These are phyloP conservation scores for Falco columbarius DNA, from an alignment of 2,797 vertebrate species.

Conservation along the genomic window DNA sequence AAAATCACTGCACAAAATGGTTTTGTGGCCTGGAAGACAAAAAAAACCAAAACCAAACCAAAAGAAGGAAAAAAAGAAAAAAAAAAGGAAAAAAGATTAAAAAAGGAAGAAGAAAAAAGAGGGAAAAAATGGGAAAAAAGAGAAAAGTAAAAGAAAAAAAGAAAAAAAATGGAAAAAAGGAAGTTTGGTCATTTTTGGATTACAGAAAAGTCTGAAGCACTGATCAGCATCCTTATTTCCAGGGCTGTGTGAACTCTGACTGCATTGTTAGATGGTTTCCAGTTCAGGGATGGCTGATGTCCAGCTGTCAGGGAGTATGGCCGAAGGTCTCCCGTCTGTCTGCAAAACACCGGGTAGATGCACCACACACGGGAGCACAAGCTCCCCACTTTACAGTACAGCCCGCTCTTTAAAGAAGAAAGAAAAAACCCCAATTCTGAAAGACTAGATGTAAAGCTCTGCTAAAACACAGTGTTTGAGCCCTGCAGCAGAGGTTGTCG, in stretches of 20 bases:
- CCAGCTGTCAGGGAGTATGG: neutral
- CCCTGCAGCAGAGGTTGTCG: neutral
- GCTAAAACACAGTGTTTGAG: neutral
- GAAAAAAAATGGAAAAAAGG: neutral
- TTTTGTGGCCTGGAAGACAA: neutral
- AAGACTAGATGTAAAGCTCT: neutral
- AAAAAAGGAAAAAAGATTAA: fast-evolving
- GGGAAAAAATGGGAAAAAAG: neutral
- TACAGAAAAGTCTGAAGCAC: neutral
- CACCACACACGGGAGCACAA: fast-evolving
- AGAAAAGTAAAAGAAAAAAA: fast-evolving
- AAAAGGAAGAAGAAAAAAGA: neutral
- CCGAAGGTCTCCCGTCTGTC: neutral
- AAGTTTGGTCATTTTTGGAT: neutral
- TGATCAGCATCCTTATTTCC: neutral
- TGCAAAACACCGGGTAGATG: fast-evolving
- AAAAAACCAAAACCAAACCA: too few species aligned
- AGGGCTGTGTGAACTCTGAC: neutral
- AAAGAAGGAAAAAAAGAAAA: too few species aligned
- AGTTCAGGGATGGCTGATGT: neutral
- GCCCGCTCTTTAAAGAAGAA: neutral
- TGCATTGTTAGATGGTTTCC: neutral
- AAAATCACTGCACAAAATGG: neutral
- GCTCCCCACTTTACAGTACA: neutral
- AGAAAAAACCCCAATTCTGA: neutral